Evolutionary conservation across 1,140 invertebrate genomes (phyloP).

Genomic region (Cherax destructor): DNA sequence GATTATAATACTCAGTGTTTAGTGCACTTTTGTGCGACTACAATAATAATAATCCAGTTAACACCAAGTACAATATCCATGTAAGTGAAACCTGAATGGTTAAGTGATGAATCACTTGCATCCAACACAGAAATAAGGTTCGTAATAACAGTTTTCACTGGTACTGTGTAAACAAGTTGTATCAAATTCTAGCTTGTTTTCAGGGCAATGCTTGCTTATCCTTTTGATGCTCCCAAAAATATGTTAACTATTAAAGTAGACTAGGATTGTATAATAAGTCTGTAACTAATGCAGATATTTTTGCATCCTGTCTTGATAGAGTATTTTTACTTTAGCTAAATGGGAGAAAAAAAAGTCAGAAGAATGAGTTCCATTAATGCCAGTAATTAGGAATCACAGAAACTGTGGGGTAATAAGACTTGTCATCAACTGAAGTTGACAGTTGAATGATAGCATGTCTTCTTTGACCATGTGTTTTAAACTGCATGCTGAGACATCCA

Average conservation of each 20-base stretch:
- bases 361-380: background rate
- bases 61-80: too few relatives aligned
- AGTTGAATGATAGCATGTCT: background rate
- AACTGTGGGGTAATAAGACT: background rate
- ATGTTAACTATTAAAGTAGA: background rate
- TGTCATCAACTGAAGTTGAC: background rate
- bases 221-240: background rate
- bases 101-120: too few relatives aligned
- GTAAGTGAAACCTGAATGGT: too few relatives aligned
- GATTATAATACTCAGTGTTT: too few relatives aligned
- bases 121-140: too few relatives aligned
- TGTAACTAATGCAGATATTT: background rate
- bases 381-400: background rate
- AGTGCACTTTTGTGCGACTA: too few relatives aligned
- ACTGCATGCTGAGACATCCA: background rate
- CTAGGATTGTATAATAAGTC: background rate
- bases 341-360: background rate
- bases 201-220: background rate
- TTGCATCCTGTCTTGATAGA: background rate
- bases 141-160: background rate
- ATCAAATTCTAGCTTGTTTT: background rate
- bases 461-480: background rate
- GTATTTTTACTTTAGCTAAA: background rate
- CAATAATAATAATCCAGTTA: too few relatives aligned
- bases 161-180: background rate